phyloP scores from a whole-genome alignment of 2,888 invertebrate species.

The Boloria selene region DNA sequence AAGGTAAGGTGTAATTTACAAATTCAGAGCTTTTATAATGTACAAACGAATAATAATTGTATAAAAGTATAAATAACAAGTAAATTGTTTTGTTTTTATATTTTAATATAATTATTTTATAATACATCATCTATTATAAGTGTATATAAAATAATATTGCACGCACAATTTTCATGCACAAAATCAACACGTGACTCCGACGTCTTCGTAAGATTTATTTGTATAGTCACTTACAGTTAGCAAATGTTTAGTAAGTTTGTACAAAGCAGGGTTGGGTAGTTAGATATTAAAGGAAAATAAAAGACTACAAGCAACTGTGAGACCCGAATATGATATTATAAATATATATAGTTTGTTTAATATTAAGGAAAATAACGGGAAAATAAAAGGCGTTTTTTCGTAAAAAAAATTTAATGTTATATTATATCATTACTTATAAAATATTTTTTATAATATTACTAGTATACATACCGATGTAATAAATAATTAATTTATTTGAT shows the following conservation, averaged over 20 bases:
- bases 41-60: too few relatives aligned
- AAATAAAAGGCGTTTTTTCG: background rate
- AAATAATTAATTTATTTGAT: too few relatives aligned
- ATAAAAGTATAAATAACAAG: too few relatives aligned
- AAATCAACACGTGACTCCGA: background rate
- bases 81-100: background rate
- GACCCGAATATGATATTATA: slow-evolving; percentile 20
- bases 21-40: too few relatives aligned
- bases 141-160: too few relatives aligned
- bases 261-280: slow-evolving; percentile 25
- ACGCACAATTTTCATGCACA: background rate
- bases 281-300: slow-evolving; percentile 34
- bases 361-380: background rate
- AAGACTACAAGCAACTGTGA: slow-evolving; percentile 33
- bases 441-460: background rate
- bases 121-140: too few relatives aligned
- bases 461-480: background rate
- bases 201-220: background rate
- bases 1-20: too few relatives aligned
- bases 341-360: background rate
- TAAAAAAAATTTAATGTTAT: slow-evolving; percentile 4
- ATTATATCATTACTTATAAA: background rate
- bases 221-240: background rate
- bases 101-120: too few relatives aligned
- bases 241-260: background rate